Percentiles rank a stretch among this genome's conserved stretches.
phyloP scores from a whole-genome alignment of 2,888 invertebrate genomes.

The Lepeophtheirus nordmannii region DNA sequence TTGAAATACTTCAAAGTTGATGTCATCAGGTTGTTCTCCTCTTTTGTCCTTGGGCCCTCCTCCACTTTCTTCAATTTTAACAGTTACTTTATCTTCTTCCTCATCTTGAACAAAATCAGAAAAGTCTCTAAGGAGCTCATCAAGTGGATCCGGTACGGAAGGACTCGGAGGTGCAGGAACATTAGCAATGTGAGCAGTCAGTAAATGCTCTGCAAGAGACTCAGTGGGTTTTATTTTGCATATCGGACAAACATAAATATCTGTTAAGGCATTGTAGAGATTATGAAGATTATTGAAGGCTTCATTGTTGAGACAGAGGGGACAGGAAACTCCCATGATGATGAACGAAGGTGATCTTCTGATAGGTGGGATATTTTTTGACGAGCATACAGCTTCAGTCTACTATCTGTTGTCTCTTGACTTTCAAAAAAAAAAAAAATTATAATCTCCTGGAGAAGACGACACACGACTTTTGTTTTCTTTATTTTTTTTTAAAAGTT shows the following conservation, averaged over 20 bases:
- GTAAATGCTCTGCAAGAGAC: neutral
- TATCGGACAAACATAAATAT: neutral
- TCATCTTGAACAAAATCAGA: neutral
- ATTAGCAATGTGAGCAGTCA: neutral
- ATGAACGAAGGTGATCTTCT: too few species aligned
- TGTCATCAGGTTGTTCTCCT: neutral
- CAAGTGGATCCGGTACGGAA: neutral
- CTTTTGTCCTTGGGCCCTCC: neutral
- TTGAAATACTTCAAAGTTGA: neutral
- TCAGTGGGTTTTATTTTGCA: neutral
- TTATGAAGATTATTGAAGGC: neutral
- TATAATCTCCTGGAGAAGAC: too few species aligned
- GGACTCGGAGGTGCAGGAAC: neutral
- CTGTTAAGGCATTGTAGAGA: slow-evolving; percentile 2
- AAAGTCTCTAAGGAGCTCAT: slow-evolving; percentile 2
- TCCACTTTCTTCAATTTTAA: neutral
- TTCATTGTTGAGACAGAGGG: neutral
- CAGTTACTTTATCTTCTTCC: neutral
- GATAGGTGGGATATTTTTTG: too few species aligned
- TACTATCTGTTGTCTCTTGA: too few species aligned
- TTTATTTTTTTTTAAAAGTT: too few species aligned
- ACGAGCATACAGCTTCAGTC: too few species aligned
- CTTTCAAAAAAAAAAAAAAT: too few species aligned
- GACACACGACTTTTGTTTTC: too few species aligned
- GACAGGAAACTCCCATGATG: slow-evolving; percentile 6